These are phyloP conservation scores for Zoanthus solanderi DNA, from an alignment of 92 coral and sea anemone species.

Conservation along the genomic window DNA sequence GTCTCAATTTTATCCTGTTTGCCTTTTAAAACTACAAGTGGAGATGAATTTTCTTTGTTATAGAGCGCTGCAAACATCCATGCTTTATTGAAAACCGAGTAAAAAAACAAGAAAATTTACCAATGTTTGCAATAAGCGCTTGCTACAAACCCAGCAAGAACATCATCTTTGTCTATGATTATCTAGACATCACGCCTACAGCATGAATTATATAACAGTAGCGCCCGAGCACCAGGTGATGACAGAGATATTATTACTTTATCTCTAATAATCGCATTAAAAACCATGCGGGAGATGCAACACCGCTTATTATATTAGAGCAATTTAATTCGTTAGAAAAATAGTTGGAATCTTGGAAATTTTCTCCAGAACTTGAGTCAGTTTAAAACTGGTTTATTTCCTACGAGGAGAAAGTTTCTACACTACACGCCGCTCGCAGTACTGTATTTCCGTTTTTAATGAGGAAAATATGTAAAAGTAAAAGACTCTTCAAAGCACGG, in stretches of 20 bases:
- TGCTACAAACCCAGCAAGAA: too few relatives aligned
- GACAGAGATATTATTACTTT: not conserved
- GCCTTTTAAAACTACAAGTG: too few relatives aligned
- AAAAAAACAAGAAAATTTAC: too few relatives aligned
- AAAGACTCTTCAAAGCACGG: not conserved
- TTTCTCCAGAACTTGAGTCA: not conserved
- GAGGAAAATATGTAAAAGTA: not conserved
- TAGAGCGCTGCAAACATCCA: too few relatives aligned
- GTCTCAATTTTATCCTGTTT: too few relatives aligned
- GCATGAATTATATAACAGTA: too few relatives aligned
- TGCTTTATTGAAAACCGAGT: too few relatives aligned
- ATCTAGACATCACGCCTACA: too few relatives aligned
- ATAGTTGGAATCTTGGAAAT: not conserved
- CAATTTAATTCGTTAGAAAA: not conserved
- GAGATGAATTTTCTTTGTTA: too few relatives aligned
- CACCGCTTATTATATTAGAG: not conserved
- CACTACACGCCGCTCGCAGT: not conserved
- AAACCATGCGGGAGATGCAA: constrained; percentile 34
- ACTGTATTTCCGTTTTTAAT: not conserved
- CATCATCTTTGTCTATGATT: too few relatives aligned
- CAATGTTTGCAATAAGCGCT: too few relatives aligned
- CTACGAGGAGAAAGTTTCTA: not conserved
- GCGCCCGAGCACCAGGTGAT: not conserved
- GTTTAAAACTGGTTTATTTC: not conserved
- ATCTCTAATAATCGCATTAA: constrained; percentile 32